Conservation (phyloP, 2,888 invertebrate genomes). For the Idaea dimidiata region DNA sequence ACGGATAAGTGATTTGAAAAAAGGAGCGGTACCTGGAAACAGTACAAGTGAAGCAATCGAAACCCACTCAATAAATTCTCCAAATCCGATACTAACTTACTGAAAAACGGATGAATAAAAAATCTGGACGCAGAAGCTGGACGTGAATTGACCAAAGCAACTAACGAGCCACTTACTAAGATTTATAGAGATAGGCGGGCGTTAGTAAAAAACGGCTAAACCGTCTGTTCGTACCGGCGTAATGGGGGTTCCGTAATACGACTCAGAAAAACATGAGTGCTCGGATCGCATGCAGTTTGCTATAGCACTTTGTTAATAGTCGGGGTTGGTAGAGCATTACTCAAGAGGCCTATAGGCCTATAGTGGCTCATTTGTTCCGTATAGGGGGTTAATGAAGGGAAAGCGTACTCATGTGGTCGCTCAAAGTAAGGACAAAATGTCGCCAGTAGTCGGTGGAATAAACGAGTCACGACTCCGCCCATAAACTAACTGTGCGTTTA, state of each 20-base stretch:
- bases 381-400: slow-evolving; percentile 21
- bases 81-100: slow-evolving; percentile 37
- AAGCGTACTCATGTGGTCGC: slow-evolving; percentile 10
- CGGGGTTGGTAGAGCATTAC: slow-evolving; percentile 18
- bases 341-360: neutral
- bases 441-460: slow-evolving; percentile 6
- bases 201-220: slow-evolving; percentile 52
- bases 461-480: slow-evolving; percentile 8
- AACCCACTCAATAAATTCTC: slow-evolving; percentile 28
- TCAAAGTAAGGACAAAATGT: slow-evolving; percentile 8
- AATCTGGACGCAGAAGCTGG: slow-evolving; percentile 50
- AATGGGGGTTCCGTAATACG: slow-evolving; percentile 46
- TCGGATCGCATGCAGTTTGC: slow-evolving; percentile 48
- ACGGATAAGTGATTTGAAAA: neutral
- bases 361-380: slow-evolving; percentile 3
- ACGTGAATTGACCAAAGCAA: slow-evolving; percentile 62
- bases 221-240: slow-evolving; percentile 46
- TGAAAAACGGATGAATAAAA: slow-evolving; percentile 53
- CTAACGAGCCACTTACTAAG: slow-evolving; percentile 69
- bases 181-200: slow-evolving; percentile 65
- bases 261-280: slow-evolving; percentile 47
- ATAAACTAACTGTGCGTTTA: neutral
- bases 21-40: neutral
- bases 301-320: slow-evolving; percentile 35
- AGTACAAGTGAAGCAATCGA: neutral